Base-by-base conservation (phyloP, 1,140 invertebrate species). In the Aleiodes sp. region DNA sequence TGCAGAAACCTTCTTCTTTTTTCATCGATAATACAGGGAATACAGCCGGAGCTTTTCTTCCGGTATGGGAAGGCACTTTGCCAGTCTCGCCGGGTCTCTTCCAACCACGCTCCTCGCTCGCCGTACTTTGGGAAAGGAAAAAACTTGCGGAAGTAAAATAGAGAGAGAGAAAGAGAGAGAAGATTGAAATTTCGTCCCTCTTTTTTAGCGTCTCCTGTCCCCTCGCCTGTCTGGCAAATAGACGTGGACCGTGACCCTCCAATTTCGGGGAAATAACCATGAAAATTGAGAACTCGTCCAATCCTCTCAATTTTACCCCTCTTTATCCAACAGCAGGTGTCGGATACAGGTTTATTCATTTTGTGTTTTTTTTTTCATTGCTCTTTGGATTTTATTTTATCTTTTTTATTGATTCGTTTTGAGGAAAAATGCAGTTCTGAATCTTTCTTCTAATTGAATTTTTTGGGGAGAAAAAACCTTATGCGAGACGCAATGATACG, bases 21-120 rank as follows among this genome's bases (percentile, higher is more conserved):
- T 62, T 62, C 24, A 16, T 19, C 14, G 31, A 37, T 37, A 39
- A 61, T 37, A 19, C 9, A 14, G 9, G 31, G 59, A 37, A 21
- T 62, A 62, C 59, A 9, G 19, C 10, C 14, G 33, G 33, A 62
- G 33, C 16, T 62, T 16, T 16, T 2, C 39, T 62, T 69, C 59
- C 41, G 39, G 59, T 28, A 19, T 52, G 29, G 19, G 24, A 67
- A 31, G 65, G 52, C 52, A 59, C 16, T 67, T 57, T 63, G 43
- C 67, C 59, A 62, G 67, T 69, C 43, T 62, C 29, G 29, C 8
- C 26, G 0, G 16, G n/a, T 56, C n/a, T 24, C 56, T 67, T 39
- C 24, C 16, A 21, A 29, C 10, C 12, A 33, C 12, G 7, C 31
- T 8, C 31, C 31, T 28, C 9, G n/a, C 16, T 43, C n/a, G 39